Base-by-base conservation (phyloP, 2,113 vertebrate genomes). In the Rana temporaria region DNA sequence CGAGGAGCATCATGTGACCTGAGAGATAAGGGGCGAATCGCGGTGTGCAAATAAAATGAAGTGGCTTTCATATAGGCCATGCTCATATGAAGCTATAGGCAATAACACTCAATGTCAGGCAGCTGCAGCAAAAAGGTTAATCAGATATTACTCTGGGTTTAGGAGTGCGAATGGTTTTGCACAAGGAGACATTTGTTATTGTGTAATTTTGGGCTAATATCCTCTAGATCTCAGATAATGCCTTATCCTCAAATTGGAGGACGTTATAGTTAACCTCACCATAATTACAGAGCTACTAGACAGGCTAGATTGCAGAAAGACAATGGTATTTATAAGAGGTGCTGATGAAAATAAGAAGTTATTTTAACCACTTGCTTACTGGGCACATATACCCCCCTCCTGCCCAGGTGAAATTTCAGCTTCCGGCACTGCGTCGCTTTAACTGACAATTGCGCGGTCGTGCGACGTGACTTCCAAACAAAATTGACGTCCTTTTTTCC, bases 21-120 rank as follows among this genome's bases (percentile, higher is more conserved):
- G 2, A 18, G 32, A 68, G 34, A 48, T 68, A 20, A 48, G 34
- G 5, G n/a, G 42, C 12, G 65, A n/a, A 4, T 38, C 15, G 14
- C 65, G 20, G 34, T 16, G 38, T 12, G 48, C 68, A 53, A 26
- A 70, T 70, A 70, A 24, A 16, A 70, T 24, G 16, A 53, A 55
- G 22, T 26, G 68, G 24, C 5, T 71, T 30, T 55, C 48, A 17
- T 71, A 26, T 55, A 72, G 22, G 52, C 22, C 70, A 56, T 24
- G 68, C 52, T 72, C 24, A 30, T 57, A 32, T 32, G 52, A 55
- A 72, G 70, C 52, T 72, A 30, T 56, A 32, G 17, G 70, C 24
- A 57, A 56, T 57, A 57, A 72, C 70, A 32, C 70, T 72, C 70
- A 72, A 72, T 72, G 70, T 72, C 70, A 72, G 70, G 17, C 70